A percentile compares a stretch with the other conserved stretches of the same genome.
Evolutionary conservation across 2,888 invertebrate genomes (phyloP).

Genomic region (Siphonodentalium dalli): DNA sequence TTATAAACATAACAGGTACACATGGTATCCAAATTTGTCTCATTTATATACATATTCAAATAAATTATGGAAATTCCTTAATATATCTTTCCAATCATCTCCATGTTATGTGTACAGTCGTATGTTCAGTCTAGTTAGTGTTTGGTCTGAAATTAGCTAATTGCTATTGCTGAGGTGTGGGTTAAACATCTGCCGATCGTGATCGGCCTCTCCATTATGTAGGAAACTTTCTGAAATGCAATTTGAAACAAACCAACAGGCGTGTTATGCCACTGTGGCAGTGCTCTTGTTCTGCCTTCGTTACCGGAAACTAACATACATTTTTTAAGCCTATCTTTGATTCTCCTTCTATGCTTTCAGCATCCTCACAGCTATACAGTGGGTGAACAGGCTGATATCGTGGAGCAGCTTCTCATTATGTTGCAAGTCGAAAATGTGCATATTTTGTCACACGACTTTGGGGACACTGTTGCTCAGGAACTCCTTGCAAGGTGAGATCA

Average conservation of each 20-base stretch:
- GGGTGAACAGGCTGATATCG: conserved; percentile 60
- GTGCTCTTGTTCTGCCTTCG: background rate
- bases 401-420: conserved; percentile 42
- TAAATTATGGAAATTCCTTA: too few species aligned
- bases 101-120: too few species aligned
- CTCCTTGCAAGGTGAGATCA: conserved; percentile 58
- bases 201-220: background rate
- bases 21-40: too few species aligned
- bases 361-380: conserved; percentile 53
- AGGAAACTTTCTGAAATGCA: too few species aligned
- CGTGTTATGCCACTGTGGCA: too few species aligned
- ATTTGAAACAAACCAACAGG: too few species aligned
- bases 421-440: conserved; percentile 46
- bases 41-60: background rate
- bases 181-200: too few species aligned
- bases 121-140: background rate
- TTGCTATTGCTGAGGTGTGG: too few species aligned
- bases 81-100: too few species aligned
- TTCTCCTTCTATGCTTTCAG: conserved; percentile 27
- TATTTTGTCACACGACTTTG: conserved; percentile 63
- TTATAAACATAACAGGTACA: too few species aligned
- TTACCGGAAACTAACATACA: background rate
- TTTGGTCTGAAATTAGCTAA: too few species aligned
- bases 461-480: conserved; percentile 64
- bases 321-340: background rate